phyloP scores from a whole-genome alignment of 2,888 invertebrate species.

The Pachymerium ferrugineum region DNA sequence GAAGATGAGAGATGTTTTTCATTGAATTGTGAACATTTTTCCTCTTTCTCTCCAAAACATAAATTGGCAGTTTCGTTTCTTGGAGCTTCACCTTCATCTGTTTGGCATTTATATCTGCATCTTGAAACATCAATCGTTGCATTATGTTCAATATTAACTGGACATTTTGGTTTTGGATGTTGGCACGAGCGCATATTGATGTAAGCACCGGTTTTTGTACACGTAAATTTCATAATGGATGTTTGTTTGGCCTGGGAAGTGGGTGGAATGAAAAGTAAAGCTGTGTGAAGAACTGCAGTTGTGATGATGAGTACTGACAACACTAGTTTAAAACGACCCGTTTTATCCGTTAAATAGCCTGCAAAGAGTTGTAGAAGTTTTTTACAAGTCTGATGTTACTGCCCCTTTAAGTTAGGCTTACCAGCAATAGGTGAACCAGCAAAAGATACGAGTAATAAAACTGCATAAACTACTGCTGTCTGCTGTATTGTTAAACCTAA shows the following conservation, averaged over 20 bases:
- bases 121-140: neutral
- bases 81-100: neutral
- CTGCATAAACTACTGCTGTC: conserved; percentile 78
- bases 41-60: neutral
- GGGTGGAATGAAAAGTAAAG: conserved; percentile 54
- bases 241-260: neutral
- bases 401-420: conserved; percentile 49
- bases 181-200: neutral
- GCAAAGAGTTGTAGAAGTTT: neutral
- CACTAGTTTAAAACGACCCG: conserved; percentile 76
- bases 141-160: neutral
- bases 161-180: neutral
- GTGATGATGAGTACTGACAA: conserved; percentile 70
- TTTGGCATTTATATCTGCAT: neutral
- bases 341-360: conserved; percentile 67
- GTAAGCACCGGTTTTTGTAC: conserved; percentile 1
- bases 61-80: neutral
- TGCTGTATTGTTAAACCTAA: conserved; percentile 80
- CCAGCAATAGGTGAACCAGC: conserved; percentile 76
- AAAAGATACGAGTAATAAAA: conserved; percentile 78
- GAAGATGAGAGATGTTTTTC: neutral
- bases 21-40: neutral
- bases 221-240: neutral
- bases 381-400: neutral
- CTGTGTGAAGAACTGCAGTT: conserved; percentile 73